Evolutionary conservation across 1,140 invertebrate genomes (phyloP).

Genomic region (Brachionus calyciflorus): DNA sequence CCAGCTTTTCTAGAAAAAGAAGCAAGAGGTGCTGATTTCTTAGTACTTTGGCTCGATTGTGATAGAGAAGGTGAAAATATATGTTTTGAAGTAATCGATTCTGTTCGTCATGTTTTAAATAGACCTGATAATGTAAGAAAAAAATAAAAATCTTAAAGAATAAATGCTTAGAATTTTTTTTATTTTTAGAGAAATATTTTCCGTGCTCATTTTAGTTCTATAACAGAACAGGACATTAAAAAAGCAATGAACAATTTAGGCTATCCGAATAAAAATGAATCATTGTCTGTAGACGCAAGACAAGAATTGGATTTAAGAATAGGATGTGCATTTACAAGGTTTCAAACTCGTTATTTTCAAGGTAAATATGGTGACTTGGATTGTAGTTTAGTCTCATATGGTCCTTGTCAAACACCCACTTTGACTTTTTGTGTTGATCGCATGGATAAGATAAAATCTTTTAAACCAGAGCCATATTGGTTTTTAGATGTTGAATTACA

Average conservation of each 20-base stretch:
- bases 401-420: constrained; percentile 99
- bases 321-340: constrained; percentile 96
- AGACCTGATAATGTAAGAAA: constrained; percentile 41
- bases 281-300: constrained; percentile 90
- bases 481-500: constrained; percentile 70
- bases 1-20: constrained; percentile 83
- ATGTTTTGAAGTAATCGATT: constrained; percentile 88
- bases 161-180: neutral
- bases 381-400: constrained; percentile 92
- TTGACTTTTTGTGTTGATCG: constrained; percentile 97
- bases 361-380: constrained; percentile 95
- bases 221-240: constrained; percentile 95
- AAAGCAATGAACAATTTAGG: constrained; percentile 80
- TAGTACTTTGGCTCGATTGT: constrained; percentile 98
- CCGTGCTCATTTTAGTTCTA: constrained; percentile 92
- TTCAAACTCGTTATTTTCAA: constrained; percentile 96
- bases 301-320: constrained; percentile 96
- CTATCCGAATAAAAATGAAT: constrained; percentile 93
- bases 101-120: constrained; percentile 54
- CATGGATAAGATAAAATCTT: constrained; percentile 95
- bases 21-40: constrained; percentile 76
- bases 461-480: constrained; percentile 97
- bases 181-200: constrained; percentile 64
- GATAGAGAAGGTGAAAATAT: constrained; percentile 99
- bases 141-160: neutral